Evolutionary conservation across 2,113 vertebrate species (phyloP), one percentile per base, ranked within the genome.

Genomic region (Proterorhinus semilunaris): DNA sequence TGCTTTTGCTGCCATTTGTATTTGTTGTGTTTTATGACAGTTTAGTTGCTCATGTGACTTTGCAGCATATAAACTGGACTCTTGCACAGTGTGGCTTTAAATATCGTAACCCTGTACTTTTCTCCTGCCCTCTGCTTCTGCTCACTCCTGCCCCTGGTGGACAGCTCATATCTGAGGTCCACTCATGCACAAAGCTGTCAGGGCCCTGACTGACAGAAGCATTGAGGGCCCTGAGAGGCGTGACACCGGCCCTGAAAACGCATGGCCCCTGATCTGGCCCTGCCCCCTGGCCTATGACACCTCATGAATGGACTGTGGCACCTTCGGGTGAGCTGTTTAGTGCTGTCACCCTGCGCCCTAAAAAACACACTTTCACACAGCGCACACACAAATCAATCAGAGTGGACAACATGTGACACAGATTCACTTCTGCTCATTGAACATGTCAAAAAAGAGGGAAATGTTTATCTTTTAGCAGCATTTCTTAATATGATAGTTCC

Each of bases 151-250:
- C 63, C 72, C 58, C 12, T 10, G 49, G 70, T 67, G 58, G 36
- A 77, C 49, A 43, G 55, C 69, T 65, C 27, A 44, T 27, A 65
- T 68, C 42, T 51, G 54, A 11, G 65, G 72, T 78, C 80, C 73
- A 80, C 66, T 68, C 63, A 15, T 11, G 27, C 70, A 70, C 71
- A 62, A 13, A 36, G 16, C 52, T 65, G 11, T 61, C 59, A 42
- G 72, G 45, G 66, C 55, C 49, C 47, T 80, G 86, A 89, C 50
- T 90, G 85, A 86, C 86, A 81, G 86, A 66, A 80, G 75, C 52
- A 79, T 86, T 84, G 87, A 84, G 75, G 55, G 1, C 45, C 48
- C 36, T 75, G 76, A 83, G 68, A 7, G 47, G 73, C 1, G 59
- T 80, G 80, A 79, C 82, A 64, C 45, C 0, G 4, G 46, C 54